phyloP scores from a whole-genome alignment of 2,888 invertebrate species.

The Oxyscelio sp. region DNA sequence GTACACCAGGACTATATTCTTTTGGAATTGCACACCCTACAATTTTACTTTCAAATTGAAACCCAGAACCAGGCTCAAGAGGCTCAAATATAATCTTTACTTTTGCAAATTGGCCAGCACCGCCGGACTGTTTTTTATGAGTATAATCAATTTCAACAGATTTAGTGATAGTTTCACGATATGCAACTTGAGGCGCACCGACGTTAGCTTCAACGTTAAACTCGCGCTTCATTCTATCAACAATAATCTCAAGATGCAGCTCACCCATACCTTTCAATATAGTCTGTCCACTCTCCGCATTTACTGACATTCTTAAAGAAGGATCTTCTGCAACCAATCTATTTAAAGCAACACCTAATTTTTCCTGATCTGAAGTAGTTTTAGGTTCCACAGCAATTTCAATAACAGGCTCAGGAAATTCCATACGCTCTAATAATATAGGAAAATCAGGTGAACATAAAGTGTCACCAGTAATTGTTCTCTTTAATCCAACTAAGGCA shows the following conservation, averaged over 20 bases:
- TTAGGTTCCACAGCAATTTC: slow-evolving; percentile 52
- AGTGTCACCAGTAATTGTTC: slow-evolving; percentile 52
- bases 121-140: slow-evolving; percentile 51
- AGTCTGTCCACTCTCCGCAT: slow-evolving; percentile 46
- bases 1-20: no score
- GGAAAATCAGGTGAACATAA: slow-evolving; percentile 17
- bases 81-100: slow-evolving; percentile 50
- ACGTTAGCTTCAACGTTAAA: slow-evolving; percentile 55
- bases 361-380: slow-evolving; percentile 55
- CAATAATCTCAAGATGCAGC: slow-evolving; percentile 50
- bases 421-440: slow-evolving; percentile 50
- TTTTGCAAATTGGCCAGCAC: slow-evolving; percentile 47
- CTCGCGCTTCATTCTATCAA: slow-evolving; percentile 59
- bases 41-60: slow-evolving; percentile 49
- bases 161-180: slow-evolving; percentile 52
- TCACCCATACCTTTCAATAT: slow-evolving; percentile 54
- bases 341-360: slow-evolving; percentile 41
- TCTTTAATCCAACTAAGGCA: slow-evolving; percentile 40
- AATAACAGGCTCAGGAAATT: slow-evolving; percentile 63
- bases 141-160: slow-evolving; percentile 41
- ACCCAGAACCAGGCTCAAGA: slow-evolving; percentile 40
- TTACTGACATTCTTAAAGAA: slow-evolving; percentile 38
- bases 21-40: slow-evolving; percentile 46
- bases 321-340: slow-evolving; percentile 59
- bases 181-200: slow-evolving; percentile 57